These are phyloP conservation scores for Apeltes quadracus DNA, from an alignment of 2,113 vertebrate species.

Conservation along the genomic window DNA sequence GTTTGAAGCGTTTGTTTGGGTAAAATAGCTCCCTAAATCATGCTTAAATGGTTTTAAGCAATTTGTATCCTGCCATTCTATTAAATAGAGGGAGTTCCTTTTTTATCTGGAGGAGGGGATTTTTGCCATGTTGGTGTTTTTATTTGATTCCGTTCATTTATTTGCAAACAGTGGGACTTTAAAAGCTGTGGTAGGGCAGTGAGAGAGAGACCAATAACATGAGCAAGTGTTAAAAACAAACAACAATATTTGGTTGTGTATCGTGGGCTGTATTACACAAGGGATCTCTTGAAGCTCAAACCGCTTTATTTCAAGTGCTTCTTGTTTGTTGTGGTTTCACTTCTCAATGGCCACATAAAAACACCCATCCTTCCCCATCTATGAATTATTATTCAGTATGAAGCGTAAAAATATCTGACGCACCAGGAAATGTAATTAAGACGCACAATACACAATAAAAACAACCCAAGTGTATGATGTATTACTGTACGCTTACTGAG, in stretches of 20 bases:
- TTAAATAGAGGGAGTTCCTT: neutral
- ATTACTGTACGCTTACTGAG: too few relatives aligned
- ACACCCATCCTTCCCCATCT: neutral
- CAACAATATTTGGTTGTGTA: constrained; percentile 49
- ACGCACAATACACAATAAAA: neutral
- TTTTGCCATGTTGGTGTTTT: constrained; percentile 12
- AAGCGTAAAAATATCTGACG: neutral
- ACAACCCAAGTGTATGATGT: neutral
- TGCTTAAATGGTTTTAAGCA: constrained; percentile 11
- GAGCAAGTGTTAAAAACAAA: constrained; percentile 39
- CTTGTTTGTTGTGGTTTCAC: neutral
- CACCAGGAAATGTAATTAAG: neutral
- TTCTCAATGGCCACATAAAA: neutral
- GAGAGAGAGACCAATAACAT: constrained; percentile 20
- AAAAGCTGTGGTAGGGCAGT: neutral
- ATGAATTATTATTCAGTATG: neutral
- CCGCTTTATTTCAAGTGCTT: constrained; percentile 12
- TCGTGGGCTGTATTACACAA: neutral
- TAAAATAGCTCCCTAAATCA: constrained; percentile 16
- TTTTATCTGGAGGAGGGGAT: neutral
- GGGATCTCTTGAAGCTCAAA: constrained; percentile 4
- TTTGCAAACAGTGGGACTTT: constrained; percentile 15
- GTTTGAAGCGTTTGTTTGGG: neutral
- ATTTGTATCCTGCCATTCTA: constrained; percentile 1
- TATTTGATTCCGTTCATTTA: constrained; percentile 21